Percentiles rank a stretch among this genome's conserved stretches.
Conservation (phyloP, 2,888 invertebrate genomes). For the Matsumyia berberina region DNA sequence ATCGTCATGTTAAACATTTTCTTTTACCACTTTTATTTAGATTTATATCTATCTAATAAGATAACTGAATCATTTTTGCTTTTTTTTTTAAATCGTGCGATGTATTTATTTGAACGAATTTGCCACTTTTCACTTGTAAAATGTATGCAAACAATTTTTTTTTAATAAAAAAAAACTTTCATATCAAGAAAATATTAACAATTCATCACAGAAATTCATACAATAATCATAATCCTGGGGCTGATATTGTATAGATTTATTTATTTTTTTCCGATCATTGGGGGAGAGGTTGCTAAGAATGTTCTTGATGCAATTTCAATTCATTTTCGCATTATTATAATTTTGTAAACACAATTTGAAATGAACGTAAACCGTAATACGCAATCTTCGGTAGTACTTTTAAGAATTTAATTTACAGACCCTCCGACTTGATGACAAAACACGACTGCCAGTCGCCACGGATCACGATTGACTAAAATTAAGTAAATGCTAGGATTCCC, state of each 20-base stretch:
- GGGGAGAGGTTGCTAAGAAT: background rate
- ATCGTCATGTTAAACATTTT: slow-evolving; percentile 28
- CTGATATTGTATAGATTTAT: slow-evolving; percentile 80
- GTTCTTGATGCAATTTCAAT: slow-evolving; percentile 33
- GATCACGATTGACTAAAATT: slow-evolving; percentile 84
- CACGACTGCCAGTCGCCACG: slow-evolving; percentile 84
- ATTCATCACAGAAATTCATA: slow-evolving; percentile 54
- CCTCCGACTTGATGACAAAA: slow-evolving; percentile 78
- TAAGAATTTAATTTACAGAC: slow-evolving; percentile 25
- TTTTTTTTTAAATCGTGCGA: background rate
- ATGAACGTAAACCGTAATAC: slow-evolving; percentile 20
- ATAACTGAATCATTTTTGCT: background rate
- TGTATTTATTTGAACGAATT: background rate
- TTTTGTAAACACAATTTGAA: slow-evolving; percentile 22
- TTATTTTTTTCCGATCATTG: background rate
- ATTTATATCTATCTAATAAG: background rate
- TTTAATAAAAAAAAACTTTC: slow-evolving; percentile 13
- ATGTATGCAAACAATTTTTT: slow-evolving; percentile 5
- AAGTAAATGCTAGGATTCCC: slow-evolving; percentile 83
- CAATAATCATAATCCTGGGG: slow-evolving; percentile 84
- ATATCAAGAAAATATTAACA: slow-evolving; percentile 4
- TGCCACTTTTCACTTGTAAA: background rate
- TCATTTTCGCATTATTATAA: background rate
- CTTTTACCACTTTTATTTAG: background rate
- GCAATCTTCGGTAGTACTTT: slow-evolving; percentile 33